Evolutionary conservation across 2,888 invertebrate species (phyloP).

Genomic region (Oxystoma pomonae): DNA sequence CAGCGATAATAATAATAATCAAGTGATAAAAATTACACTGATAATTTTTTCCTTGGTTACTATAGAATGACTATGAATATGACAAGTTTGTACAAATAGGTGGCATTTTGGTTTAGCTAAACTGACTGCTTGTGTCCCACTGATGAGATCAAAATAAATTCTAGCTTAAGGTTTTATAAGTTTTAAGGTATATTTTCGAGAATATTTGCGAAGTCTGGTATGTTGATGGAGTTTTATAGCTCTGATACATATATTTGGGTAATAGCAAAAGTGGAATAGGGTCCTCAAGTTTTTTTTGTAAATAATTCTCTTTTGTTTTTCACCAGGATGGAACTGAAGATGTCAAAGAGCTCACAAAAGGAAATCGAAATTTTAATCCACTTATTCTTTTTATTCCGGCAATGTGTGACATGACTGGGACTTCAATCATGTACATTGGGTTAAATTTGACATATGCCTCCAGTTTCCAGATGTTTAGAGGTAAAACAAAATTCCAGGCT

Average conservation of each 20-base stretch:
- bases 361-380: slow-evolving; percentile 73
- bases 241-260: slow-evolving; percentile 1
- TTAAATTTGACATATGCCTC: slow-evolving; percentile 88
- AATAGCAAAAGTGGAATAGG: neutral
- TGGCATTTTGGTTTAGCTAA: no score
- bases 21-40: no score
- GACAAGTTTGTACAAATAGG: no score
- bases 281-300: neutral
- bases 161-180: slow-evolving; percentile 6
- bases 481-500: no score
- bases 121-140: no score
- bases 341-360: slow-evolving; percentile 60
- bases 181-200: no score
- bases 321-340: slow-evolving; percentile 48
- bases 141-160: slow-evolving; percentile 6
- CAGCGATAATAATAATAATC: no score
- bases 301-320: slow-evolving; percentile 5
- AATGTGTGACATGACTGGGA: slow-evolving; percentile 83
- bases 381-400: slow-evolving; percentile 81
- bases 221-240: no score
- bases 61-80: no score
- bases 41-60: no score
- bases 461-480: slow-evolving; percentile 95
- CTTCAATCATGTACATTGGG: slow-evolving; percentile 88
- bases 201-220: no score